phyloP scores from a whole-genome alignment of 2,888 invertebrate genomes.

The Melinaea menophilus region DNA sequence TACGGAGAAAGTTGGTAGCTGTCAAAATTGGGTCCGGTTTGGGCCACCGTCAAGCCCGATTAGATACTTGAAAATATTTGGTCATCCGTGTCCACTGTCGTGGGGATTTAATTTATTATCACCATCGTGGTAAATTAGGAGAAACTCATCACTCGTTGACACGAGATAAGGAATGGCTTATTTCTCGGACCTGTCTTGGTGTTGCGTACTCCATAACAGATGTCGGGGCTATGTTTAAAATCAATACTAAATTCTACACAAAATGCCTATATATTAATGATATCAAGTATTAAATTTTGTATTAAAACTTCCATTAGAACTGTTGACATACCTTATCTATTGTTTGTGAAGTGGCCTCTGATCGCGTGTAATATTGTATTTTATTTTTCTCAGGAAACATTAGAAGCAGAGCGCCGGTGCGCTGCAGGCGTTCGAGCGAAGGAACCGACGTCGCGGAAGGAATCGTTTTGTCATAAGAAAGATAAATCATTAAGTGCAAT shows the following conservation, averaged over 20 bases:
- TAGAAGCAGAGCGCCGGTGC: background rate
- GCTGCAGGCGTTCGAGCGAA: constrained; percentile 6
- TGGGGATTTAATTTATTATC: constrained; percentile 35
- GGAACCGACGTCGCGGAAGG: constrained; percentile 4
- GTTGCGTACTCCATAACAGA: background rate
- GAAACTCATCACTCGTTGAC: background rate
- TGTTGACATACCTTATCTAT: too few relatives aligned
- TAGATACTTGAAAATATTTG: constrained; percentile 59
- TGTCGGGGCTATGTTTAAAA: too few relatives aligned
- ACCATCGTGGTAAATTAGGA: constrained; percentile 25
- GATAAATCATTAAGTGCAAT: background rate
- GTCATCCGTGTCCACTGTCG: constrained; percentile 44
- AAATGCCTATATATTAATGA: too few relatives aligned
- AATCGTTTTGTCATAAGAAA: constrained; percentile 5
- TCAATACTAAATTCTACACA: too few relatives aligned
- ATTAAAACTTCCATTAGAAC: too few relatives aligned
- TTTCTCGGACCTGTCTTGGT: background rate
- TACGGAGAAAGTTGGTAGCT: constrained; percentile 67
- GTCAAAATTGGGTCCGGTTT: constrained; percentile 48
- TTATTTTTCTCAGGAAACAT: constrained; percentile 2
- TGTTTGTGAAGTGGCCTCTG: too few relatives aligned
- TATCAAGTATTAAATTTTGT: too few relatives aligned
- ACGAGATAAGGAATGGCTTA: background rate
- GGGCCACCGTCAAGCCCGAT: constrained; percentile 45
- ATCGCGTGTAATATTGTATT: background rate